Base-by-base conservation (phyloP, 2,797 vertebrate species). In the Yasuhikotakia modesta region DNA sequence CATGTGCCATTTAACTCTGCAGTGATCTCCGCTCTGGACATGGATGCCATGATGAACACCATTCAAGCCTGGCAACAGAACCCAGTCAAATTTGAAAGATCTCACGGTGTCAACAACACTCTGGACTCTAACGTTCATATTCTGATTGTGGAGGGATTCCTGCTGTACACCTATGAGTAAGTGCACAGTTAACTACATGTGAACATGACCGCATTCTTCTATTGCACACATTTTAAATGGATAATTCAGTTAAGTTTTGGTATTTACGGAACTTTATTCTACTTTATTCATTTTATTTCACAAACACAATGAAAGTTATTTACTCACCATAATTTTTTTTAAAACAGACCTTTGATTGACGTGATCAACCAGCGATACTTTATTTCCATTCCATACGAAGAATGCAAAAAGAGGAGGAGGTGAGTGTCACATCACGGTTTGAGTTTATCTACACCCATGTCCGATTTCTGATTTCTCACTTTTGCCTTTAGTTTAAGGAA, bases 31-130 rank as follows among this genome's bases (percentile, higher is more conserved):
- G 93, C 96, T 46, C 74, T 97, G 91, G 96, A 97, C 87, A 96
- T 96, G 94, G 95, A 97, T 78, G 94, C 96, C 79, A 96, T 97
- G 95, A 95, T 97, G 95, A 95, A 90, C 84, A 97, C 95, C 19
- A 96, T 97, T 90, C 91, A 91, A 0, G 95, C 92, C 8, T 97
- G 96, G 96, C 78, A 91, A 81, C 95, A 95, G 73, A 94, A 97
- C 86, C 96, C 96, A 0, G 90, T 95, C 79, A 97, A 97, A 85
- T 97, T 97, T 83, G 96, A 96, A 85, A 93, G 95, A 79, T 97
- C 96, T n/a, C 96, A 97, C 12, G 96, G 96, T 35, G 88, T 97
- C 76, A 96, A 93, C 82, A 94, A 95, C 89, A 93, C 88, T 13
- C 81, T 94, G 86, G 93, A 95, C 77, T 82, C 85, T 0, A 92